Percentiles rank a stretch among this genome's conserved stretches.
Conservation (phyloP, 2,113 vertebrate genomes). For the Nothoprocta perdicaria region DNA sequence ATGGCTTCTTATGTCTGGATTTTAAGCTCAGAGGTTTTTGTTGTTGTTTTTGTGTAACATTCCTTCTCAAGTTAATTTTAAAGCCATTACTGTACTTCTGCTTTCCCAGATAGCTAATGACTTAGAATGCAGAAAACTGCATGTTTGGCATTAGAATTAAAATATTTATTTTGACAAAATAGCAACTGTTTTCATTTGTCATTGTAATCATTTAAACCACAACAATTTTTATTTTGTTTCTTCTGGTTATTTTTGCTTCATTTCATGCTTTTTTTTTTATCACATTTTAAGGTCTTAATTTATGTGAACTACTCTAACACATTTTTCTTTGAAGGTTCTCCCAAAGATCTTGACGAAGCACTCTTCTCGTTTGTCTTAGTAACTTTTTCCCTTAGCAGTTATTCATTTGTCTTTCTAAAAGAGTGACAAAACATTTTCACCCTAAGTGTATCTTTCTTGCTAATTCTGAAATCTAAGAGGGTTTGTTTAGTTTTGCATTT, state of each 20-base stretch:
- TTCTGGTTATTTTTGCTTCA: conserved; percentile 81
- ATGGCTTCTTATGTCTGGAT: conserved; percentile 69
- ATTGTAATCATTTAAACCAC: conserved; percentile 58
- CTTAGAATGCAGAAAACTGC: conserved; percentile 62
- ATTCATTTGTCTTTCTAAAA: conserved; percentile 81
- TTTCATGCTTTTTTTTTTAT: conserved; percentile 81
- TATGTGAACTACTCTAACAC: conserved; percentile 85
- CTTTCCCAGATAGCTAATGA: conserved; percentile 68
- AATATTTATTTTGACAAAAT: conserved; percentile 62
- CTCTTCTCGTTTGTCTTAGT: conserved; percentile 85
- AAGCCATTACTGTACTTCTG: conserved; percentile 47
- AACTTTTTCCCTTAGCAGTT: conserved; percentile 87
- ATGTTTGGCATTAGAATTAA: conserved; percentile 69
- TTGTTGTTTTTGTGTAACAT: conserved; percentile 43
- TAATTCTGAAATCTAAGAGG: conserved; percentile 78
- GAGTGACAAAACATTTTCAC: conserved; percentile 63
- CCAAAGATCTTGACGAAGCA: conserved; percentile 86
- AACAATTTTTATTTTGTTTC: conserved; percentile 71
- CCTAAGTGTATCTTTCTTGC: conserved; percentile 77
- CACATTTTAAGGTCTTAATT: conserved; percentile 81
- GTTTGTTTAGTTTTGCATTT: conserved; percentile 80
- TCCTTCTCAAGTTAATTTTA: conserved; percentile 62
- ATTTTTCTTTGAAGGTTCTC: conserved; percentile 89
- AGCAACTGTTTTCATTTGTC: conserved; percentile 70
- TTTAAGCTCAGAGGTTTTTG: conserved; percentile 69